Conservation (phyloP, 2,113 vertebrate species). For the Phaethon lepturus region DNA sequence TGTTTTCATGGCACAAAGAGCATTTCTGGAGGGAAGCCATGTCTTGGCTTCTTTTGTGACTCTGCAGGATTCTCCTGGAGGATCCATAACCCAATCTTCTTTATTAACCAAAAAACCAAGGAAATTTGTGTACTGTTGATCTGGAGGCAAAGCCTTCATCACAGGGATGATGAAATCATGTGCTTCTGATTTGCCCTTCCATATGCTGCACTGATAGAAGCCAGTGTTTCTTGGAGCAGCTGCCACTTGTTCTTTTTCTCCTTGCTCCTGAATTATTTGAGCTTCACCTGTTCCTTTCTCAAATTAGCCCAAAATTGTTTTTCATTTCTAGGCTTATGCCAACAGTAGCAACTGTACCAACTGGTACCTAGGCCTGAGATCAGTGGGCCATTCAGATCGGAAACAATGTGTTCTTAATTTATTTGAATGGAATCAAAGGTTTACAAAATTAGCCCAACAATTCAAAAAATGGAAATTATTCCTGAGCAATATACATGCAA, state of each 20-base stretch:
- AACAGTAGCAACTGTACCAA: slow-evolving; percentile 47
- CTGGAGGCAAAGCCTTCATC: slow-evolving; percentile 29
- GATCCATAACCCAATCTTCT: neutral
- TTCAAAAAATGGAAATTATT: neutral
- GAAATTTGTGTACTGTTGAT: slow-evolving; percentile 38
- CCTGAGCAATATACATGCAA: neutral
- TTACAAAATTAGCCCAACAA: neutral
- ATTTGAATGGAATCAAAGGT: neutral
- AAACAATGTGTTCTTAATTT: neutral
- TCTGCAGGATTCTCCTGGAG: neutral
- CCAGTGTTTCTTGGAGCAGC: slow-evolving; percentile 25
- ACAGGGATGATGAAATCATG: slow-evolving; percentile 24
- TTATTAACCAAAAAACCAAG: slow-evolving; percentile 20
- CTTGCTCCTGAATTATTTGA: slow-evolving; percentile 61
- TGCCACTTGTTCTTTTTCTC: slow-evolving; percentile 59
- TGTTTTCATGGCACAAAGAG: neutral
- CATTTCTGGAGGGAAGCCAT: neutral
- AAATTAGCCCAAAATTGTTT: slow-evolving; percentile 61
- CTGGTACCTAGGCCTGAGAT: neutral
- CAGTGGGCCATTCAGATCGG: neutral
- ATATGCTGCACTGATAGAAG: slow-evolving; percentile 17
- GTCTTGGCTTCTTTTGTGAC: slow-evolving; percentile 1
- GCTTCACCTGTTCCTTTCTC: slow-evolving; percentile 66
- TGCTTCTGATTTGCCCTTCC: slow-evolving; percentile 7
- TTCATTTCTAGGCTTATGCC: slow-evolving; percentile 38